Conservation (phyloP, 1,140 invertebrate genomes). For the Saxidomus purpurata region DNA sequence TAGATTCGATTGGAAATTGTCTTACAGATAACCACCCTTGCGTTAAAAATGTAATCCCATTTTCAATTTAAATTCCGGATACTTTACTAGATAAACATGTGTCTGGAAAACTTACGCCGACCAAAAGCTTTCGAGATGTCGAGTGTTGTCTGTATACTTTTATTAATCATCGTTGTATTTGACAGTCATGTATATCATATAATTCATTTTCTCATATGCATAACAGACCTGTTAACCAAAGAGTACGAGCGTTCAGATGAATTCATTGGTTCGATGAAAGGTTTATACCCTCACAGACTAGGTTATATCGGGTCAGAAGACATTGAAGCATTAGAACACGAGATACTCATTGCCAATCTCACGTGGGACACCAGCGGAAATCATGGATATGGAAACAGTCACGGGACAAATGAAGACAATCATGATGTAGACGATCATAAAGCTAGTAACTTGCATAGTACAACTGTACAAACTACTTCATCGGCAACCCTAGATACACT, state of each 20-base stretch:
- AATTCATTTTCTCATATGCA: too few species aligned
- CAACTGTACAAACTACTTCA: neutral
- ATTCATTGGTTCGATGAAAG: conserved; percentile 63
- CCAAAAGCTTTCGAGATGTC: too few species aligned
- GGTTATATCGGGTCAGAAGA: conserved; percentile 4
- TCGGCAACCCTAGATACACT: neutral
- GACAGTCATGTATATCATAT: too few species aligned
- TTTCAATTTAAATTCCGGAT: too few species aligned
- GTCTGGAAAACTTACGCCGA: too few species aligned
- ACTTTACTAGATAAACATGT: too few species aligned
- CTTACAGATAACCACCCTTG: too few species aligned
- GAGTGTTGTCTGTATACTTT: too few species aligned
- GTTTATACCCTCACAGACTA: conserved; percentile 37
- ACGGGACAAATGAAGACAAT: neutral
- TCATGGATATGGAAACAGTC: neutral
- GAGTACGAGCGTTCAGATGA: conserved; percentile 33
- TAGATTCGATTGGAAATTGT: too few species aligned
- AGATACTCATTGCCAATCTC: conserved; percentile 45
- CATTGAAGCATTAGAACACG: conserved; percentile 38
- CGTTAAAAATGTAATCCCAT: too few species aligned
- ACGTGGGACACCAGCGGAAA: conserved; percentile 45
- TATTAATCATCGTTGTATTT: too few species aligned
- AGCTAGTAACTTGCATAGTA: neutral
- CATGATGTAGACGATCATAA: too few species aligned
- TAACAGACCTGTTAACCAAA: conserved; percentile 65